Evolutionary conservation across 2,888 invertebrate genomes (phyloP).

Genomic region (Ditula angustiorana): DNA sequence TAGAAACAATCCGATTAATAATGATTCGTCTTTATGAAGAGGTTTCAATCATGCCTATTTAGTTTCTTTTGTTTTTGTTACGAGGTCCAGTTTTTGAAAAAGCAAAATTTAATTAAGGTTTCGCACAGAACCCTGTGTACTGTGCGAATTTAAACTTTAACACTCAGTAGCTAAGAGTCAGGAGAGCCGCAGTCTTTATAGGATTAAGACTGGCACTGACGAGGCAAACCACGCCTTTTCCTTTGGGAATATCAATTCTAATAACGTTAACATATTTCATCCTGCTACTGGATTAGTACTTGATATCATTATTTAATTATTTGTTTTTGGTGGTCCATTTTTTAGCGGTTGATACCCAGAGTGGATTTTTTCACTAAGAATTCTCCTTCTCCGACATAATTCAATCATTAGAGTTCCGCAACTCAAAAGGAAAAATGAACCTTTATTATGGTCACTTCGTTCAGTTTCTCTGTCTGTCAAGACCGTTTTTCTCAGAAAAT

Average conservation of each 20-base stretch:
- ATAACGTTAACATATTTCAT: conserved; percentile 67
- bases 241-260: conserved; percentile 61
- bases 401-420: too few species aligned
- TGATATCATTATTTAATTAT: conserved; percentile 72
- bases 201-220: conserved; percentile 56
- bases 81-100: conserved; percentile 48
- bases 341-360: too few species aligned
- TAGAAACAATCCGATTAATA: conserved; percentile 51
- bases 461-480: too few species aligned
- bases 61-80: conserved; percentile 49
- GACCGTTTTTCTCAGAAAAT: too few species aligned
- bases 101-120: conserved; percentile 15
- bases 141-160: not conserved
- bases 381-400: too few species aligned
- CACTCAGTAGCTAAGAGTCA: not conserved
- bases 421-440: too few species aligned
- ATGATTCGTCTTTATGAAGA: conserved; percentile 65
- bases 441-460: too few species aligned
- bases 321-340: conserved; percentile 44
- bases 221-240: conserved; percentile 57
- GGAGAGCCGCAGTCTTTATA: conserved; percentile 49
- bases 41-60: conserved; percentile 57
- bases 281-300: conserved; percentile 69
- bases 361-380: too few species aligned
- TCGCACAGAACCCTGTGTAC: not conserved